Evolutionary conservation across 2,797 vertebrate genomes (phyloP).

Genomic region (Phataginus tricuspis): DNA sequence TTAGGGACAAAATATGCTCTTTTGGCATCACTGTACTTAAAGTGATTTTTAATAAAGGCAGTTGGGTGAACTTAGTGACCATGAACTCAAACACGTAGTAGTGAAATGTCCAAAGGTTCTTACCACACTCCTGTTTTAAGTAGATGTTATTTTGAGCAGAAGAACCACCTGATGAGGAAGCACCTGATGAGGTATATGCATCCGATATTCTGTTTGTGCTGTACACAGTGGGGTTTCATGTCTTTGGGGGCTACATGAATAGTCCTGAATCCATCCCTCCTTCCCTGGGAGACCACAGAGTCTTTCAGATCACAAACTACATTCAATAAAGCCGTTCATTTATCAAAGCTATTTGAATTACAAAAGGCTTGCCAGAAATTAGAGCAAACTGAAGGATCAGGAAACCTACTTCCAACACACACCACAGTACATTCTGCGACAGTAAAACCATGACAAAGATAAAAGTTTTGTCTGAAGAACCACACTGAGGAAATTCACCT

Average conservation of each 20-base stretch:
- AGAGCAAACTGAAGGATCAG: not conserved
- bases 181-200: not conserved
- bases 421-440: not conserved
- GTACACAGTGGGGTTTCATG: not conserved
- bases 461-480: slow-evolving; percentile 8
- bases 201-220: not conserved
- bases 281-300: not conserved
- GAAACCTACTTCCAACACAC: not conserved
- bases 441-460: slow-evolving; percentile 67
- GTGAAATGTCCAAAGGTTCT: not conserved
- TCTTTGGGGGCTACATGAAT: not conserved
- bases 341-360: slow-evolving; percentile 21
- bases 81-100: not conserved
- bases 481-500: not conserved
- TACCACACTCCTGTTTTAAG: not conserved
- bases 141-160: not conserved
- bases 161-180: too few relatives aligned
- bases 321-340: not conserved
- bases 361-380: not conserved
- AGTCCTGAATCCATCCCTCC: not conserved
- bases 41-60: slow-evolving; percentile 58
- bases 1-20: slow-evolving; percentile 53
- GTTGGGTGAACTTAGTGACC: slow-evolving; percentile 46
- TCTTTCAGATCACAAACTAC: not conserved
- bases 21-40: slow-evolving; percentile 55